These are phyloP conservation scores for Caloenas nicobarica DNA, from an alignment of 2,113 vertebrate genomes.

Conservation along the genomic window DNA sequence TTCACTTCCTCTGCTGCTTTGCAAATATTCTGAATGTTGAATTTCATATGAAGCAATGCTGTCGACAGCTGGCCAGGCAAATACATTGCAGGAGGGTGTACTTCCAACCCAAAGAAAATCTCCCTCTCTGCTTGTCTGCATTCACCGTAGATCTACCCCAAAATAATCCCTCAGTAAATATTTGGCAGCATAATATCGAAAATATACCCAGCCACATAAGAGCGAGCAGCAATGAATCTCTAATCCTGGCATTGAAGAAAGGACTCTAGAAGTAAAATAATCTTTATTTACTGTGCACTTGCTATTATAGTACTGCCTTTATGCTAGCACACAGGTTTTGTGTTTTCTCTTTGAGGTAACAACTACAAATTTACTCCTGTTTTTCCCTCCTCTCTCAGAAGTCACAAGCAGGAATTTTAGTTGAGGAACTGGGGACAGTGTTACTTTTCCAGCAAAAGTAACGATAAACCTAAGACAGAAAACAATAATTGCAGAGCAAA, in stretches of 20 bases:
- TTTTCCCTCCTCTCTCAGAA: not conserved
- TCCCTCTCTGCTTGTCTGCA: not conserved
- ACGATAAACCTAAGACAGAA: not conserved
- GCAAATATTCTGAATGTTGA: not conserved
- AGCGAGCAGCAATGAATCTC: not conserved
- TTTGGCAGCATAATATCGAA: not conserved
- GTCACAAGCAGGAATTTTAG: not conserved
- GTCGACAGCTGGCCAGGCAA: slow-evolving; percentile 52
- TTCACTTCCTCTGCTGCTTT: not conserved
- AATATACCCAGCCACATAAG: not conserved
- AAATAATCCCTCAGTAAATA: not conserved
- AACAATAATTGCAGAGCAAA: not conserved
- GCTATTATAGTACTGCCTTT: not conserved
- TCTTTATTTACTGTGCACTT: not conserved
- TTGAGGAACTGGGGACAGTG: not conserved
- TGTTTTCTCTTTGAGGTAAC: not conserved
- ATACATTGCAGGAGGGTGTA: slow-evolving; percentile 28
- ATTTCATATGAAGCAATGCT: slow-evolving; percentile 46
- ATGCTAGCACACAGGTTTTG: not conserved
- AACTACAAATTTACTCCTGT: not conserved
- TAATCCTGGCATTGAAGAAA: not conserved
- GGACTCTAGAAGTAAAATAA: not conserved
- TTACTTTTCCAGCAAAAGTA: not conserved
- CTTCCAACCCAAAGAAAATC: not conserved
- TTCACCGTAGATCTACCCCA: not conserved